These are phyloP conservation scores for Ochropacha duplaris DNA, from an alignment of 2,888 invertebrate species.

Conservation along the genomic window DNA sequence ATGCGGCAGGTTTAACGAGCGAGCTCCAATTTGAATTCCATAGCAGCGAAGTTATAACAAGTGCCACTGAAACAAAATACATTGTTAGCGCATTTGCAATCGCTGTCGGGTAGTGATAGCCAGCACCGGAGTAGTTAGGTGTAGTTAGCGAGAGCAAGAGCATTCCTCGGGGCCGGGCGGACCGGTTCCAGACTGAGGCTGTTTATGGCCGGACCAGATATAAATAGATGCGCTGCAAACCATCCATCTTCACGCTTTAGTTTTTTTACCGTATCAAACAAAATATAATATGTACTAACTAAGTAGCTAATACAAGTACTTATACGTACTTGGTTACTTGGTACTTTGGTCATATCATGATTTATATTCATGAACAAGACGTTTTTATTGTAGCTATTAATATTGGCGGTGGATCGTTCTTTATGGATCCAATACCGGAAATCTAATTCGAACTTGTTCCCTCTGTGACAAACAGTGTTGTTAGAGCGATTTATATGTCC, in stretches of 20 bases:
- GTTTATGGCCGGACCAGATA: conserved; percentile 78
- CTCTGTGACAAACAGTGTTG: conserved; percentile 39
- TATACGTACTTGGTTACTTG: too few species aligned
- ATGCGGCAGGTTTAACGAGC: conserved; percentile 32
- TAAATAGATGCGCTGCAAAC: conserved; percentile 75
- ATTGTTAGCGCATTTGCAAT: conserved; percentile 68
- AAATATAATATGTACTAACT: too few species aligned
- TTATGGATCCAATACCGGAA: conserved; percentile 27
- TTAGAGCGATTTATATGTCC: conserved; percentile 48
- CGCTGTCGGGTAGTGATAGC: conserved; percentile 51
- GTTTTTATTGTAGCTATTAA: conserved; percentile 6
- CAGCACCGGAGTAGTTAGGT: conserved; percentile 14
- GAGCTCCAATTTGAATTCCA: conserved; percentile 36
- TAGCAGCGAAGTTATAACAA: conserved; percentile 32
- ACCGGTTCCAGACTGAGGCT: conserved; percentile 72
- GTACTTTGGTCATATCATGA: background rate
- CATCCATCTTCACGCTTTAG: conserved; percentile 72
- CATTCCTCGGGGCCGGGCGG: conserved; percentile 69
- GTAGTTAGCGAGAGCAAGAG: conserved; percentile 70
- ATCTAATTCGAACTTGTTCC: conserved; percentile 48
- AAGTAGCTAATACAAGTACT: too few species aligned
- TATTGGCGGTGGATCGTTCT: conserved; percentile 11
- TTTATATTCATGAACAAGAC: background rate
- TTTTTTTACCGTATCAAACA: conserved; percentile 35
- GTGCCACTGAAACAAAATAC: conserved; percentile 56